These are phyloP conservation scores for Drosophila yakuba DNA, from an alignment of 1,140 invertebrate genomes.

Conservation along the genomic window DNA sequence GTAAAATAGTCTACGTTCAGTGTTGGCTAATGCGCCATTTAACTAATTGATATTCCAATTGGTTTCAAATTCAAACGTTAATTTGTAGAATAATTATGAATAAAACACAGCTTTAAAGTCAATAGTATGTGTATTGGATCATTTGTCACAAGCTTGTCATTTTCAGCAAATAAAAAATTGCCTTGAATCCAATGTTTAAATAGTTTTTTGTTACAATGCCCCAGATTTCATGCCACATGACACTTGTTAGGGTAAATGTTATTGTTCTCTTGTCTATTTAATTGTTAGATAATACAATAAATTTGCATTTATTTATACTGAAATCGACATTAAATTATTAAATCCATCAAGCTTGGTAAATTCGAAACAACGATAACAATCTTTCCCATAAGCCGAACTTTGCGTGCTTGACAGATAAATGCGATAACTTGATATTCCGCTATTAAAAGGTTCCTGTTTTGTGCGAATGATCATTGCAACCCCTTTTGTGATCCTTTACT, in stretches of 20 bases:
- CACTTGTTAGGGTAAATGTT: not conserved
- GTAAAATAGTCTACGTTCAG: not conserved
- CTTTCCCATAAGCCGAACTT: not conserved
- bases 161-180: not conserved
- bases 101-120: too few species aligned
- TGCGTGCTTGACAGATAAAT: not conserved
- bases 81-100: too few species aligned
- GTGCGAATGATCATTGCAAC: slow-evolving; percentile 10
- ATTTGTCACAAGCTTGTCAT: not conserved
- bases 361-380: not conserved
- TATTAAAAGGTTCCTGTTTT: slow-evolving; percentile 20
- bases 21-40: not conserved
- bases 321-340: not conserved
- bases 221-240: not conserved
- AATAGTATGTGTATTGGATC: not conserved
- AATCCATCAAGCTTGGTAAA: not conserved
- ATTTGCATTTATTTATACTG: not conserved
- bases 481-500: slow-evolving; percentile 27
- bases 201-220: not conserved
- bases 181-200: not conserved
- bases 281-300: not conserved
- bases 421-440: slow-evolving; percentile 9
- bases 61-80: not conserved
- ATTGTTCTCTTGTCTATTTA: not conserved
- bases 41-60: slow-evolving; percentile 6